Percentiles rank a stretch among this genome's conserved stretches.
These are phyloP conservation scores for Budorcas taxicolor DNA, from an alignment of 2,113 vertebrate species.

Conservation along the genomic window DNA sequence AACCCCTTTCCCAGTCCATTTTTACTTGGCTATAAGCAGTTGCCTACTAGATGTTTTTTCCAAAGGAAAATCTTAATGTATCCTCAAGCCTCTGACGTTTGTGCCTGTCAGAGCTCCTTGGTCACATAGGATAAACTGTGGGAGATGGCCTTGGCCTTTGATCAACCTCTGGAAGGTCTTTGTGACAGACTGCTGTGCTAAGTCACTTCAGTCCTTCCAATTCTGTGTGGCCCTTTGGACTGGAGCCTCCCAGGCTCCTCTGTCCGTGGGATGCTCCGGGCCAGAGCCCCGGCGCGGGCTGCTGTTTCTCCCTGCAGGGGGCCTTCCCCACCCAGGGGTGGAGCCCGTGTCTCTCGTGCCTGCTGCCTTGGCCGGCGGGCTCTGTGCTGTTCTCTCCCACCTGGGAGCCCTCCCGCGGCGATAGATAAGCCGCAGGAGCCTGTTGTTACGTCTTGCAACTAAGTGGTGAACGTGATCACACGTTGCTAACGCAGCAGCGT, in stretches of 20 bases:
- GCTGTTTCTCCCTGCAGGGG: background rate
- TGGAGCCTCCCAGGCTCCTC: background rate
- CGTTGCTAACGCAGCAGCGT: background rate
- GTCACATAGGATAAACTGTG: background rate
- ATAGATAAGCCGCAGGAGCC: background rate
- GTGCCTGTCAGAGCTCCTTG: background rate
- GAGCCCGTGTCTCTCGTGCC: rapidly evolving
- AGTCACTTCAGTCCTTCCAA: background rate
- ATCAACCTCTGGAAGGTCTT: background rate
- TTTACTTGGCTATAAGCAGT: background rate
- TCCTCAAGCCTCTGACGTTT: background rate
- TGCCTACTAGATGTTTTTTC: background rate
- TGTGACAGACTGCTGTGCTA: background rate
- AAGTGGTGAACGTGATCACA: background rate
- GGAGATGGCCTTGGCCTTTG: background rate
- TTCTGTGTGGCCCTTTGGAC: background rate
- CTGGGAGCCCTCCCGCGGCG: background rate
- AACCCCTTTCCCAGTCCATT: background rate
- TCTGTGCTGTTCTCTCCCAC: rapidly evolving
- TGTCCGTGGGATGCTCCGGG: background rate
- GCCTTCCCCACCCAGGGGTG: rapidly evolving
- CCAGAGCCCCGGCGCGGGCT: background rate
- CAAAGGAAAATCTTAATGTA: background rate
- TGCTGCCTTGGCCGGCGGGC: background rate
- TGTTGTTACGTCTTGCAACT: background rate